A percentile compares a stretch with the other conserved stretches of the same genome.
Evolutionary conservation across 2,888 invertebrate species (phyloP).

Genomic region (Ctenicera cuprea): DNA sequence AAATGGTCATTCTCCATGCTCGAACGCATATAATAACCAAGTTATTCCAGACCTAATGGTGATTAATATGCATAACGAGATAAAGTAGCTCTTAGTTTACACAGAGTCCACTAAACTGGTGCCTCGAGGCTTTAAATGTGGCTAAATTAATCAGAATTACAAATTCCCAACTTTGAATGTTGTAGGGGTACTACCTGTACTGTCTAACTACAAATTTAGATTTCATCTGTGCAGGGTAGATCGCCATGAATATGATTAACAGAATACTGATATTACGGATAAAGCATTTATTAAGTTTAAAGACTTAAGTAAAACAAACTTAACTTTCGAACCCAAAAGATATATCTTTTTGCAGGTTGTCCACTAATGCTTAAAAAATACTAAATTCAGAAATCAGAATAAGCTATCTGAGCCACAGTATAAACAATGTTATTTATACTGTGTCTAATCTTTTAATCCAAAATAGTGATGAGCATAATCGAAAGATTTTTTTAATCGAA

Average conservation of each 20-base stretch:
- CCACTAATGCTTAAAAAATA: too few relatives aligned
- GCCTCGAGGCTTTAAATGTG: conserved; percentile 55
- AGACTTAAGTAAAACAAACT: too few relatives aligned
- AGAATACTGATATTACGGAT: conserved; percentile 25
- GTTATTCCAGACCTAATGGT: conserved; percentile 56
- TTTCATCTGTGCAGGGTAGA: conserved; percentile 29
- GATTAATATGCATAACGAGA: conserved; percentile 60
- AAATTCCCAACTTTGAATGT: conserved; percentile 53
- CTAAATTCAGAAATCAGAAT: too few relatives aligned
- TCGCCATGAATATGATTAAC: conserved; percentile 28
- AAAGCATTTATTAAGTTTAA: background rate
- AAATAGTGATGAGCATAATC: too few relatives aligned
- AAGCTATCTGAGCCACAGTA: too few relatives aligned
- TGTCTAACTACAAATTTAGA: conserved; percentile 42
- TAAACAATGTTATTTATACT: too few relatives aligned
- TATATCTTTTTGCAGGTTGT: too few relatives aligned
- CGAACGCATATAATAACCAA: conserved; percentile 54
- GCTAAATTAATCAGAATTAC: conserved; percentile 62
- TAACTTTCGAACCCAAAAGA: too few relatives aligned
- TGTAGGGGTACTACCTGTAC: conserved; percentile 42
- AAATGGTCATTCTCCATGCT: conserved; percentile 46
- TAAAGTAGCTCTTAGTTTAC: conserved; percentile 53
- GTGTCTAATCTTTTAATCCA: too few relatives aligned
- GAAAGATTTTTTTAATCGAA: too few relatives aligned
- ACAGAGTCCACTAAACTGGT: conserved; percentile 49